Evolutionary conservation across 2,113 vertebrate genomes (phyloP).

Genomic region (Dicentrarchus labrax): DNA sequence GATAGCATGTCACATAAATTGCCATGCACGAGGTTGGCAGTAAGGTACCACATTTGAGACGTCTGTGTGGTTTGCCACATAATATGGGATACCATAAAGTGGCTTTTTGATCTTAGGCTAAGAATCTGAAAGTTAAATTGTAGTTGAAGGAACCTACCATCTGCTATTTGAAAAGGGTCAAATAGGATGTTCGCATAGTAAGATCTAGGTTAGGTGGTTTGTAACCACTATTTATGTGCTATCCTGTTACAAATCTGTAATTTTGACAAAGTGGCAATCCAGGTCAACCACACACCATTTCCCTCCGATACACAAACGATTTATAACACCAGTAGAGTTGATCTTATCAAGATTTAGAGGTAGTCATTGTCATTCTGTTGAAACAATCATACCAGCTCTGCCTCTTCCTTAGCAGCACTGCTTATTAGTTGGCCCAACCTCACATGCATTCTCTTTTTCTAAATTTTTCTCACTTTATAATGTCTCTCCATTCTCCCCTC

Average conservation of each 20-base stretch:
- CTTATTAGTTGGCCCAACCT: neutral
- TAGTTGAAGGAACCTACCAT: neutral
- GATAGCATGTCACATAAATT: neutral
- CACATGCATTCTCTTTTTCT: neutral
- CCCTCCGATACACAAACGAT: neutral
- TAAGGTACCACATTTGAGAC: neutral
- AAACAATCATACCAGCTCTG: neutral
- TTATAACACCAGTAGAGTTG: neutral
- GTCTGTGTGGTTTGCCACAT: neutral
- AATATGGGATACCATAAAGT: neutral
- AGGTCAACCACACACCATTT: slow-evolving; percentile 5
- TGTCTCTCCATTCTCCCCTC: neutral
- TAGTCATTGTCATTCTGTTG: neutral
- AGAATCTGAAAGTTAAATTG: neutral
- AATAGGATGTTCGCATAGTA: neutral
- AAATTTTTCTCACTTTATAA: neutral
- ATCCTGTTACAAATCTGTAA: neutral
- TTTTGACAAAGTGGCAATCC: neutral
- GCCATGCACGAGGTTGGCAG: neutral
- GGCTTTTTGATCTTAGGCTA: neutral
- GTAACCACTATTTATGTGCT: slow-evolving; percentile 1
- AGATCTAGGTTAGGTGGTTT: neutral
- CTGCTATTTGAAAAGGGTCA: neutral
- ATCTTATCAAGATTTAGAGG: neutral
- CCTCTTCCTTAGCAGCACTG: neutral